Conservation (phyloP, 1,140 invertebrate species). For the Augochlora pura region DNA sequence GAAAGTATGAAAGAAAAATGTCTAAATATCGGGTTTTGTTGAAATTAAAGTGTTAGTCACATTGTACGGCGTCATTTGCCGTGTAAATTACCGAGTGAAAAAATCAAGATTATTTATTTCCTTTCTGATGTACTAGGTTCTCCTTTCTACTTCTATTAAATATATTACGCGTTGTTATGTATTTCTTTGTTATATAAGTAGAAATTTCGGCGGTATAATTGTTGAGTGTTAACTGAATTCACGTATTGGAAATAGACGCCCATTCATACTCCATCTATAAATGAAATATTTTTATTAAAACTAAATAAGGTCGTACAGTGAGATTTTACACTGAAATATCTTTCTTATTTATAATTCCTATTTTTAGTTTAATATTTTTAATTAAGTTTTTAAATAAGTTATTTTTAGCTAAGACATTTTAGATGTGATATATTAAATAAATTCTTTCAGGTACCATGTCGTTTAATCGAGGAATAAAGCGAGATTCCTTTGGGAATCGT, state of each 20-base stretch:
- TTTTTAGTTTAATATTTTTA: too few relatives aligned
- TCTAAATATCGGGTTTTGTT: neutral
- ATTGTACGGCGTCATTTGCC: conserved; percentile 40
- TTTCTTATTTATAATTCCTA: too few relatives aligned
- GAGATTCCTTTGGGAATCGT: conserved; percentile 74
- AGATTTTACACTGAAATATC: neutral
- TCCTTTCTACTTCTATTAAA: neutral
- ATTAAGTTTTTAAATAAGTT: too few relatives aligned
- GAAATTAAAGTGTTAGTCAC: conserved; percentile 24
- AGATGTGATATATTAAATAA: neutral
- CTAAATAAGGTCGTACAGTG: neutral
- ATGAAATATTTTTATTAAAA: neutral
- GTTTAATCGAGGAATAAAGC: conserved; percentile 75
- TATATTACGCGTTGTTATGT: neutral
- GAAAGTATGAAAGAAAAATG: neutral
- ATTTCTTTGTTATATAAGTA: conserved; percentile 1
- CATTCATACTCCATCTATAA: conserved; percentile 2
- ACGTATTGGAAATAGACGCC: conserved; percentile 1
- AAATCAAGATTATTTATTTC: neutral
- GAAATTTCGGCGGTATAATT: neutral
- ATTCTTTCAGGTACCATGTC: conserved; percentile 64
- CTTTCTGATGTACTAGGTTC: neutral
- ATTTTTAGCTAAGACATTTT: too few relatives aligned
- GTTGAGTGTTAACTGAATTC: neutral
- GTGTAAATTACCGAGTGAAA: neutral